phyloP scores from a whole-genome alignment of 1,140 invertebrate genomes.

The Gryon sp. region DNA sequence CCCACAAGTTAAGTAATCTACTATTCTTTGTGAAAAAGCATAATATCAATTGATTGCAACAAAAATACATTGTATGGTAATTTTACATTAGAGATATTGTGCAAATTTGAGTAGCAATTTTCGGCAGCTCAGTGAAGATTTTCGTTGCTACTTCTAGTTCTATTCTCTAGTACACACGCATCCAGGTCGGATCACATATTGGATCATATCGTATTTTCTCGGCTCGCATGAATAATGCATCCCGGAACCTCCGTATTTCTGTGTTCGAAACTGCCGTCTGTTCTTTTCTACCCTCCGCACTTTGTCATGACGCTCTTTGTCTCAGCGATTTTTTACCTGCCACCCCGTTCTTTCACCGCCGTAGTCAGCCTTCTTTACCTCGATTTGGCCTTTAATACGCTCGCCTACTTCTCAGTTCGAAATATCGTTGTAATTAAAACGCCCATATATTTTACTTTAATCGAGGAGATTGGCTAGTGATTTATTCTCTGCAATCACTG shows the following conservation, averaged over 20 bases:
- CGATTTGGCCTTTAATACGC: constrained; percentile 23
- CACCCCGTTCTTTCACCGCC: constrained; percentile 24
- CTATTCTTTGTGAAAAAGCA: too few relatives aligned
- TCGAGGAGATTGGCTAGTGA: constrained; percentile 71
- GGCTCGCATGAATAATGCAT: constrained; percentile 79
- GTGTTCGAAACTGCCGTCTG: constrained; percentile 46
- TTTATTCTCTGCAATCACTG: constrained; percentile 65
- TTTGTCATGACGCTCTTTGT: constrained; percentile 46
- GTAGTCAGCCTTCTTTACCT: constrained; percentile 12
- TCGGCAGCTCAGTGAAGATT: constrained; percentile 75
- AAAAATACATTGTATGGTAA: not conserved
- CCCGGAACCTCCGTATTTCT: constrained; percentile 67
- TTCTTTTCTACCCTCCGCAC: constrained; percentile 34
- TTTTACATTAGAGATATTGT: constrained; percentile 70
- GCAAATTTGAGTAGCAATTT: constrained; percentile 78
- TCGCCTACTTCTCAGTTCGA: constrained; percentile 55
- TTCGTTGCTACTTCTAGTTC: constrained; percentile 58
- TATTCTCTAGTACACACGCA: constrained; percentile 55
- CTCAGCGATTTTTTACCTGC: constrained; percentile 33
- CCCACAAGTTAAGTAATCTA: too few relatives aligned
- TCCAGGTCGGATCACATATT: constrained; percentile 74
- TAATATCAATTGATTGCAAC: too few relatives aligned
- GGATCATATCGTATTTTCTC: constrained; percentile 80
- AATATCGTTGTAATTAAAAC: constrained; percentile 75
- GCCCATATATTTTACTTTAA: constrained; percentile 77